Evolutionary conservation across 2,797 vertebrate genomes (phyloP).

Genomic region (Myripristis jacobus): DNA sequence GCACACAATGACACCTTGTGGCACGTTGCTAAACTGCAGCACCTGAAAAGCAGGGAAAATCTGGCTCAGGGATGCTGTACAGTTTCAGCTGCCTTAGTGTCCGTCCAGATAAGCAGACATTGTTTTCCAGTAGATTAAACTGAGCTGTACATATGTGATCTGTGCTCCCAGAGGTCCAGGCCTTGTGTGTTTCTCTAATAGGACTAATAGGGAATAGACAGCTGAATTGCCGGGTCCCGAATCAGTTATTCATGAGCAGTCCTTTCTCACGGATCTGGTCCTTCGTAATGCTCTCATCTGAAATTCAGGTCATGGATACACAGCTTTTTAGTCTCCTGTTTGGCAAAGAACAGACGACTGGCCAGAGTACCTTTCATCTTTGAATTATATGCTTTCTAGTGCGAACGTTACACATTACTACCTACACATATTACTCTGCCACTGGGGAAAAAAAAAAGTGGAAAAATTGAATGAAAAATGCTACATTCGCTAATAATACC

Average conservation of each 20-base stretch:
- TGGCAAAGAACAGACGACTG: conserved; percentile 26
- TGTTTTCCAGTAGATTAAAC: conserved; percentile 16
- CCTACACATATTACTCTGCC: conserved; percentile 17
- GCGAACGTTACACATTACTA: conserved; percentile 38
- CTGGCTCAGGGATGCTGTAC: conserved; percentile 30
- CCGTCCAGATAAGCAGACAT: conserved; percentile 3
- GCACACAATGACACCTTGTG: conserved; percentile 79
- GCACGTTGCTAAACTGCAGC: conserved; percentile 68
- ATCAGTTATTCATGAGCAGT: conserved; percentile 53
- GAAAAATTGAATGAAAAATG: conserved; percentile 32
- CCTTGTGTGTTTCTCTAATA: conserved; percentile 13
- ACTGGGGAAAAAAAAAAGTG: not conserved
- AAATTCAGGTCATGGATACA: conserved; percentile 49
- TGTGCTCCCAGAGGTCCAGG: conserved; percentile 9
- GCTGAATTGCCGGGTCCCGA: conserved; percentile 11
- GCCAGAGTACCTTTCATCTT: conserved; percentile 21
- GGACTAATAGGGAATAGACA: conserved; percentile 26
- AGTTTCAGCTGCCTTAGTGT: conserved; percentile 32
- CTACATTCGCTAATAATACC: conserved; percentile 35
- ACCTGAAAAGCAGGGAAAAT: conserved; percentile 26
- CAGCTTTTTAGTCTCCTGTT: conserved; percentile 33
- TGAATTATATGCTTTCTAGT: conserved; percentile 26
- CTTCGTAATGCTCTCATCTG: conserved; percentile 32
- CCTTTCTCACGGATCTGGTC: conserved; percentile 24
- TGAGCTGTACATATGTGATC: not conserved